Evolutionary conservation across 2,797 vertebrate species (phyloP).

Genomic region (Coilia nasus): DNA sequence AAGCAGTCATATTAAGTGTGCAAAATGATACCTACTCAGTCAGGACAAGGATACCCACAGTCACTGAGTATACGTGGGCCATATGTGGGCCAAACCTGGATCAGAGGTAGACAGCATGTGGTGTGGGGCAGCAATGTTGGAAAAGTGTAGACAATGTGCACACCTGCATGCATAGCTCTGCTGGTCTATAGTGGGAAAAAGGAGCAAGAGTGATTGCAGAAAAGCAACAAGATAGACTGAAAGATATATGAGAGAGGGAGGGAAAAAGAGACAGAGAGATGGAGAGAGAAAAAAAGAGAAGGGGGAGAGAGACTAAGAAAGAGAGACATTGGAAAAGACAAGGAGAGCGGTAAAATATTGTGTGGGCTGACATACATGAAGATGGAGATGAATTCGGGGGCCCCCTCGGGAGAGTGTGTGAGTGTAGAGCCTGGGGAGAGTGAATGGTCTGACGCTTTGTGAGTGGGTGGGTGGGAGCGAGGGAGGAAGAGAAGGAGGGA

Average conservation of each 20-base stretch:
- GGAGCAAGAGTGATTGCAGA: neutral
- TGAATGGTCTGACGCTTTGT: constrained; percentile 7
- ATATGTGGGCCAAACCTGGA: neutral
- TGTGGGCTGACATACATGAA: constrained; percentile 41
- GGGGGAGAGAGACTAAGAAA: constrained; percentile 19
- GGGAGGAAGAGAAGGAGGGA: constrained; percentile 22
- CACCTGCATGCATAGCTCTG: neutral
- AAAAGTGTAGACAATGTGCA: neutral
- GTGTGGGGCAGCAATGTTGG: neutral
- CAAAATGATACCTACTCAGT: neutral
- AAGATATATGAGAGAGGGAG: neutral
- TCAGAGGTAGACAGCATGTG: neutral
- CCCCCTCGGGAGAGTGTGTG: constrained; percentile 35
- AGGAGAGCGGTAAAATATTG: neutral
- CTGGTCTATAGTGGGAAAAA: neutral
- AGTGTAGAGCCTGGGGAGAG: neutral
- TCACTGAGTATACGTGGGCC: neutral
- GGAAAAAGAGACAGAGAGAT: neutral
- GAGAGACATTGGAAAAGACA: neutral
- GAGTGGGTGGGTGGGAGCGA: constrained; percentile 45
- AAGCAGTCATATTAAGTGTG: neutral
- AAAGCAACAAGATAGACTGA: neutral
- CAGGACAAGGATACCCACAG: neutral
- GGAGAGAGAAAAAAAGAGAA: constrained; percentile 4
- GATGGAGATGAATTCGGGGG: constrained; percentile 42